A percentile compares a stretch with the other conserved stretches of the same genome.
Conservation (phyloP, 2,797 vertebrate species). For the Sebastes cheni region DNA sequence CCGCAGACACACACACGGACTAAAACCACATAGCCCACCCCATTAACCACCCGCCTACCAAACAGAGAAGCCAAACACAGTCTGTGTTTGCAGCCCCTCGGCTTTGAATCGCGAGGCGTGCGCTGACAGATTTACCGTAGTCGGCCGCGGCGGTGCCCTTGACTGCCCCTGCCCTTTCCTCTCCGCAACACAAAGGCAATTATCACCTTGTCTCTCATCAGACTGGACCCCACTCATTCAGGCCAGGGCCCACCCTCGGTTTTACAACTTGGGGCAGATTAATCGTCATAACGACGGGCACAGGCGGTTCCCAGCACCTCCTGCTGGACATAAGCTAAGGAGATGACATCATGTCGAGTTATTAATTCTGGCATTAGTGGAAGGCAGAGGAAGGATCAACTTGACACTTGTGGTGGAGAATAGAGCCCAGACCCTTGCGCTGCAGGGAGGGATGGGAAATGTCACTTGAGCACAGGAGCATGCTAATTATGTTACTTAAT, state of each 20-base stretch:
- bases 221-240: constrained; percentile 44
- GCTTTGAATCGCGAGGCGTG: constrained; percentile 33
- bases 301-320: constrained; percentile 61
- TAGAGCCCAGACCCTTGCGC: constrained; percentile 53
- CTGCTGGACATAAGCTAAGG: constrained; percentile 64
- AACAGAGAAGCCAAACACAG: constrained; percentile 63
- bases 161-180: constrained; percentile 59
- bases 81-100: constrained; percentile 41
- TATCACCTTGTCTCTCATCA: constrained; percentile 70
- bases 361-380: constrained; percentile 70
- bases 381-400: constrained; percentile 39
- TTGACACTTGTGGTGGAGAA: constrained; percentile 44
- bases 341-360: constrained; percentile 58
- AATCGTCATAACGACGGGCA: constrained; percentile 68
- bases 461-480: constrained; percentile 52
- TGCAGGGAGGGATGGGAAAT: constrained; percentile 56
- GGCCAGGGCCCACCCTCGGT: constrained; percentile 17
- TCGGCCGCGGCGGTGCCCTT: constrained; percentile 62
- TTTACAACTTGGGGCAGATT: constrained; percentile 59
- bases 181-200: constrained; percentile 66
- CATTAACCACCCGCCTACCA: constrained; percentile 59
- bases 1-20: constrained; percentile 17
- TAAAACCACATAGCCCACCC: constrained; percentile 53
- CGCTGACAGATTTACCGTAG: constrained; percentile 45
- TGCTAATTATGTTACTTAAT: constrained; percentile 62